Base-by-base conservation (phyloP, 1,140 invertebrate genomes). In the Teleopsis dalmanni region DNA sequence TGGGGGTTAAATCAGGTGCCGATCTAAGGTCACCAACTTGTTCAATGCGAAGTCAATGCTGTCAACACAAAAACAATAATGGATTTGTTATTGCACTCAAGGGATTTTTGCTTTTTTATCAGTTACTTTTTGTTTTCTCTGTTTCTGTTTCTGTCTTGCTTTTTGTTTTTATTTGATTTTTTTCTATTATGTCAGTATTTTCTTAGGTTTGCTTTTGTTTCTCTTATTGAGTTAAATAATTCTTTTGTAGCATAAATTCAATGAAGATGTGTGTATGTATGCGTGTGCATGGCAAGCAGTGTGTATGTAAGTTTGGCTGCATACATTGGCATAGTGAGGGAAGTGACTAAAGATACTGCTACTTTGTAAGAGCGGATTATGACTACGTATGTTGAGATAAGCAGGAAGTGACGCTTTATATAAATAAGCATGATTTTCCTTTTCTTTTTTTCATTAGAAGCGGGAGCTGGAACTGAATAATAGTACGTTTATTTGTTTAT, bases 61-160 rank as follows among this genome's bases (percentile, higher is more conserved):
- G 41, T 43, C 26, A 43, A 43, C 25, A 25, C 41, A 43, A 23
- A 37, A 38, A 40, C 36, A 37, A 48, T 48, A 48, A 48, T 48
- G 46, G 46, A 48, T 48, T 48, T 40, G 35, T 40, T 40, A 48
- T 48, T 48, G 46, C 34, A 48, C 46, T 38, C 46, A 22, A 38
- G 46, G 36, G 46, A 48, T 59, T 19, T 43, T 43, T 43, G 26
- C 41, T 25, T 27, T 27, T 31, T 43, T 27, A 18, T 10, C 26
- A 29, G 27, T 43, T 29, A 27, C 31, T 43, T 37, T 43, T 3
- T 43, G 41, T 43, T 27, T 29, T 19, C 18, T 43, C 41, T 29
- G 41, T 23, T 29, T 25, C 25, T 19, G 26, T 43, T 19, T 26
- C 29, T 7, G 8, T 10, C 19, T 26, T 27, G 9, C 16, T 25